These are phyloP conservation scores for Sporophila hypoxantha DNA, from an alignment of 2,113 vertebrate species.

Conservation along the genomic window DNA sequence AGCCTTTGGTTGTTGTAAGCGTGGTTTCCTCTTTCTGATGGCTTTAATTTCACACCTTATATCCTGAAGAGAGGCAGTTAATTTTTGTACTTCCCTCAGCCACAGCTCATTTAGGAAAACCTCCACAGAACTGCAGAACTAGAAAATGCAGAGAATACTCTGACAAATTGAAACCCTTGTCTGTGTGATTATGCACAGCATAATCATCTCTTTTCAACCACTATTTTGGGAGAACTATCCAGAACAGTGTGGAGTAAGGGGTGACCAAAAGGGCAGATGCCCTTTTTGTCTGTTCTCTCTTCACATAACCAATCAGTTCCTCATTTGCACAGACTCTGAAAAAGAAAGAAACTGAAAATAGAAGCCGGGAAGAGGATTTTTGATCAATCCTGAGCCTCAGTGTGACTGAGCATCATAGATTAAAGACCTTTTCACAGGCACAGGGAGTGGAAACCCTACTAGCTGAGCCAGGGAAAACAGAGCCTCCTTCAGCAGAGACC, in stretches of 20 bases:
- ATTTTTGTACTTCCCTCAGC: slow-evolving; percentile 37
- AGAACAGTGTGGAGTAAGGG: background rate
- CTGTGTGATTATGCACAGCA: background rate
- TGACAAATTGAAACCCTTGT: background rate
- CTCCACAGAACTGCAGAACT: background rate
- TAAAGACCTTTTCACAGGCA: slow-evolving; percentile 3
- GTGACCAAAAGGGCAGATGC: background rate
- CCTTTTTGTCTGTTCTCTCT: background rate
- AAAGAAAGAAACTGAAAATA: slow-evolving; percentile 4
- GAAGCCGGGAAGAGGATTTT: background rate
- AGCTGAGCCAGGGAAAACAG: background rate
- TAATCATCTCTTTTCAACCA: background rate
- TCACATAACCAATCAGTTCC: background rate
- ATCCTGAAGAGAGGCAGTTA: slow-evolving; percentile 34
- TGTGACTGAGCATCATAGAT: background rate
- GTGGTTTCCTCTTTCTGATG: slow-evolving; percentile 14
- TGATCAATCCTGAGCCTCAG: background rate
- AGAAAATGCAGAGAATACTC: background rate
- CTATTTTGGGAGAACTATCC: background rate
- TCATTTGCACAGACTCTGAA: background rate
- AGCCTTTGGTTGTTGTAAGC: slow-evolving; percentile 9
- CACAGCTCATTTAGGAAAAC: slow-evolving; percentile 39
- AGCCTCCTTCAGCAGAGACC: background rate
- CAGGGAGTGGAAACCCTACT: background rate
- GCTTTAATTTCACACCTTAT: slow-evolving; percentile 51